Base-by-base conservation (phyloP, 2,113 vertebrate species). In the Mystacornis crossleyi region DNA sequence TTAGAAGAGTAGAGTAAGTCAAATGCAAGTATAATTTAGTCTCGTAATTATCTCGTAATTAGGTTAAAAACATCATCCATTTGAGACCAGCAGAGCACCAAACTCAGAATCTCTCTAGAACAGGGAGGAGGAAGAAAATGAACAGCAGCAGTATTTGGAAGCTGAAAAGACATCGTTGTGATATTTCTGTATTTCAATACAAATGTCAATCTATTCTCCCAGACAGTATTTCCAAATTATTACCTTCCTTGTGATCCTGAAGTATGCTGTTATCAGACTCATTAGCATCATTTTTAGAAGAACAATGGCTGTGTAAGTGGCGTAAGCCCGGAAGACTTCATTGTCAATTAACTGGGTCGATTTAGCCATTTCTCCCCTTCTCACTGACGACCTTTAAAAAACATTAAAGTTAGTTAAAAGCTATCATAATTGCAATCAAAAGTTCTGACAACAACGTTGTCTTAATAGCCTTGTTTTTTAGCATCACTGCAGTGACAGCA, bases 231-330 rank as follows among this genome's bases (percentile, higher is more conserved):
- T 51, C n/a, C 15, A 34, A 24, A 34, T 20, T 48, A 88, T 97
- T 97, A 99, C 99, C 99, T 98, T 98, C 73, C 93, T 98, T 6
- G 97, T 98, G 1, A 98, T 0, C 92, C 98, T 98, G 86, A 96
- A 97, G 90, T 98, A 98, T 0, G 75, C 91, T 3, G 99, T 99
- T 24, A 97, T 0, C 17, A 40, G 6, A 26, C 98, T 98, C 99
- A 99, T 98, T 2, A 99, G 36, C 98, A 99, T 98, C 98, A 99
- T 99, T 97, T 99, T 99, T 4, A 97, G 54, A 81, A 98, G 91
- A 78, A 99, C 38, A 65, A 99, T 97, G 4, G 96, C 82, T 16
- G 98, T 2, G 6, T 99, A 98, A 9, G 98, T 98, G 11, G 97
- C 93, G 16, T 96, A 99, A 13, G 98, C 98, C 83, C 77, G 42